phyloP scores from a whole-genome alignment of 1,140 invertebrate genomes.

The Drosophila busckii region DNA sequence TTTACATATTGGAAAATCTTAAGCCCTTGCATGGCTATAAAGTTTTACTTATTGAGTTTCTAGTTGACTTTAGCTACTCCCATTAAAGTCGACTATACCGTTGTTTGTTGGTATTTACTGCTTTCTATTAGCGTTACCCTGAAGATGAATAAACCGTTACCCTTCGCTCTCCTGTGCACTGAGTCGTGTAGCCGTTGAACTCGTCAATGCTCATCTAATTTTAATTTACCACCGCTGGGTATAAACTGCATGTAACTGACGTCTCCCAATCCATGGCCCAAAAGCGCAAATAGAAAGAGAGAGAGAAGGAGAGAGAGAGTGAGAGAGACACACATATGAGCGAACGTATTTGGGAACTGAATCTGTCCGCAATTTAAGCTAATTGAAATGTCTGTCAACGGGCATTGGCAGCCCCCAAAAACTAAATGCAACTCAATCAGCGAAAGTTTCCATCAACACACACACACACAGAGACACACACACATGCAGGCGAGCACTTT shows the following conservation, averaged over 20 bases:
- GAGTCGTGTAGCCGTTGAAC: conserved; percentile 50
- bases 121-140: no score
- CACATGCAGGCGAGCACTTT: neutral
- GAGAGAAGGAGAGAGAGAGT: no score
- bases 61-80: no score
- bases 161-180: conserved; percentile 30
- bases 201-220: conserved; percentile 69
- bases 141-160: conserved; percentile 4
- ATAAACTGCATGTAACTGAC: conserved; percentile 47
- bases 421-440: conserved; percentile 75
- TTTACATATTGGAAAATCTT: no score
- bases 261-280: conserved; percentile 26
- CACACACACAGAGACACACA: conserved; percentile 36
- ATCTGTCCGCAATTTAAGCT: conserved; percentile 59
- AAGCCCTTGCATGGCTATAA: no score
- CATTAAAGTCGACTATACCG: no score
- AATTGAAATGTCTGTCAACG: conserved; percentile 72
- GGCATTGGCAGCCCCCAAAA: conserved; percentile 34
- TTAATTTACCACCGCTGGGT: conserved; percentile 56
- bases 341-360: no score
- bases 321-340: no score
- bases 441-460: conserved; percentile 63
- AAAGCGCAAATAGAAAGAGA: no score
- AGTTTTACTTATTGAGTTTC: no score
- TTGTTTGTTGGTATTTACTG: no score